Percentiles rank a stretch among this genome's conserved stretches.
Evolutionary conservation across 2,888 invertebrate species (phyloP).

Genomic region (Tiphia femorata): DNA sequence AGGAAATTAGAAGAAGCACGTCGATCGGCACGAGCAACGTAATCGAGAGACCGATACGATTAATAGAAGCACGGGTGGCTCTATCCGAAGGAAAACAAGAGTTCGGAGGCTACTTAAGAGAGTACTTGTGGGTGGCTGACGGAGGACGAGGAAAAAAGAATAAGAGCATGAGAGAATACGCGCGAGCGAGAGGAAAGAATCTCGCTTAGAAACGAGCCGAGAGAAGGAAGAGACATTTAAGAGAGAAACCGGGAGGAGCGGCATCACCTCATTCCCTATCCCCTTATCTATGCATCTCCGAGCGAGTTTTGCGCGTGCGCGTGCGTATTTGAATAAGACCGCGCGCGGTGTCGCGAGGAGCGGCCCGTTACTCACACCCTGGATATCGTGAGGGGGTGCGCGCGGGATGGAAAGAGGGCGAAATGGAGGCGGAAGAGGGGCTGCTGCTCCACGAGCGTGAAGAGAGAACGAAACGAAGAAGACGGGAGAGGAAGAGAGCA

Average conservation of each 20-base stretch:
- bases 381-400: too few relatives aligned
- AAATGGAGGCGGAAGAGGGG: background rate
- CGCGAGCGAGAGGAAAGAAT: background rate
- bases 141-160: too few relatives aligned
- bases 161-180: background rate
- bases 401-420: background rate
- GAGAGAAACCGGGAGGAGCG: slow-evolving; percentile 48
- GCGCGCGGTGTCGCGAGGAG: slow-evolving; percentile 1
- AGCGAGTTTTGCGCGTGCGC: slow-evolving; percentile 20
- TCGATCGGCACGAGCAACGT: too few relatives aligned
- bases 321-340: slow-evolving; percentile 15
- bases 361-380: slow-evolving; percentile 2
- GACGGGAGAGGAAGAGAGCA: too few relatives aligned
- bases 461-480: background rate
- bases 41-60: too few relatives aligned
- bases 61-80: too few relatives aligned
- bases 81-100: too few relatives aligned
- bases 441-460: background rate
- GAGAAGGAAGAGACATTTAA: slow-evolving; percentile 40
- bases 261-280: slow-evolving; percentile 55
- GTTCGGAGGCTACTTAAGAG: too few relatives aligned
- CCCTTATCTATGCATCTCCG: slow-evolving; percentile 61
- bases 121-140: too few relatives aligned
- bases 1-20: too few relatives aligned
- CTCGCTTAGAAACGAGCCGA: background rate